Base-by-base conservation (phyloP, 2,888 invertebrate genomes). In the Caenorhabditis wallacei region DNA sequence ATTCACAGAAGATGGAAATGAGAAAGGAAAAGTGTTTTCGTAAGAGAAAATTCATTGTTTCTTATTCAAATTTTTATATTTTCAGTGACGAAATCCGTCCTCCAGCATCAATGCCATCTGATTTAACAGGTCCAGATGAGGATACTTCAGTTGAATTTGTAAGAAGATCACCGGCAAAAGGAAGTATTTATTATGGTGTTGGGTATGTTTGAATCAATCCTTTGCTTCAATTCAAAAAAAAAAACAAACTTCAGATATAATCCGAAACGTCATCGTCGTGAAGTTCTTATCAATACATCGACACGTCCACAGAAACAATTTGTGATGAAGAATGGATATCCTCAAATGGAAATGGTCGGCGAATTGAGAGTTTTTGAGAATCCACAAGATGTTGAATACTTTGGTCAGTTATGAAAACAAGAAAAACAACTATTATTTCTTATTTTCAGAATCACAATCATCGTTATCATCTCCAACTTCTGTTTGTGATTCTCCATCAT, bases 341-440 rank as follows among this genome's bases (percentile, higher is more conserved):
- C 88, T 2, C 79, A 85, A 61, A 82, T 88, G 82, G 87, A 88
- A 26, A 80, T 91, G 71, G 87, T 90, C 40, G 90, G 91, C 10
- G 88, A 90, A 59, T 79, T 91, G 64, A 80, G 91, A 5, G 91
- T 91, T 1, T 84, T 91, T 18, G 91, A 91, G 54, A 89, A 85
- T 26, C 86, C 88, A 43, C 89, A 91, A 64, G 91, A 89, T 76
- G 88, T 89, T 4, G 85, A 88, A 46, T 89, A 87, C 63, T 90
- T 85, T 48, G 90, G 88, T 89, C n/a, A n/a, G n/a, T n/a, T n/a
- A n/a, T n/a, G n/a, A n/a, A n/a, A n/a, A n/a, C n/a, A n/a, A n/a
- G n/a, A n/a, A n/a, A n/a, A 43, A 59, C 35, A 20, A 37, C 11
- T 11, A 1, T 18, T n/a, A 10, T 35, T 35, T 35, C 10, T 35